Conservation (phyloP, 1,140 invertebrate species). For the Agraylea sexmaculata region DNA sequence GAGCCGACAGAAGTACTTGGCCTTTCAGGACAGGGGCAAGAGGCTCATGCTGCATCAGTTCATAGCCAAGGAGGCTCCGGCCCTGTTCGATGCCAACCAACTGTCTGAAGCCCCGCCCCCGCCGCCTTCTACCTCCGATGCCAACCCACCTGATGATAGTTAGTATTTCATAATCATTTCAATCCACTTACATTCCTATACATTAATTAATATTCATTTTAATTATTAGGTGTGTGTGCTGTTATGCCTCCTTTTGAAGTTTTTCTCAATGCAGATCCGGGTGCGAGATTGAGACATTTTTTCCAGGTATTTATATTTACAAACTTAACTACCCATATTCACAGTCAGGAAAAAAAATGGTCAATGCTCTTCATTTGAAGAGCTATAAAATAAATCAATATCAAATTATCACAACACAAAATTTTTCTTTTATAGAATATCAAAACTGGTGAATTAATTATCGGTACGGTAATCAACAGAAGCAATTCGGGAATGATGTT, state of each 20-base stretch:
- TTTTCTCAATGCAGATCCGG: constrained; percentile 62
- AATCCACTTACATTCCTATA: no score
- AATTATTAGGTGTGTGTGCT: constrained; percentile 60
- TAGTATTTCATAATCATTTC: constrained; percentile 24
- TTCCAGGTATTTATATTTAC: constrained; percentile 53
- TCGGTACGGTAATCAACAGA: constrained; percentile 59
- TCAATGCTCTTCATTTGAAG: background rate
- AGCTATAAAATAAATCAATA: background rate
- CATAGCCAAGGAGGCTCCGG: constrained; percentile 62
- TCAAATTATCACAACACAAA: background rate
- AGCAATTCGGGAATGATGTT: constrained; percentile 63
- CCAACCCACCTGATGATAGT: constrained; percentile 36
- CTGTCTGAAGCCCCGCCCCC: constrained; percentile 43
- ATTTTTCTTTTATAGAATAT: constrained; percentile 49
- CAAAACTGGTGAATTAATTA: constrained; percentile 70
- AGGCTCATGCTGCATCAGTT: constrained; percentile 74
- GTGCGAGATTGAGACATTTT: constrained; percentile 60
- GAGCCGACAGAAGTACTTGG: constrained; percentile 59
- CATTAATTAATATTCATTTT: constrained; percentile 21
- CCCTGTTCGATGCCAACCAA: constrained; percentile 48
- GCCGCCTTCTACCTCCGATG: constrained; percentile 33
- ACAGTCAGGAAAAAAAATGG: constrained; percentile 2
- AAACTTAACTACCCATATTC: no score
- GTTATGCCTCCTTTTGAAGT: constrained; percentile 77
- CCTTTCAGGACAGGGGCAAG: constrained; percentile 71